These are phyloP conservation scores for Manacus vitellinus DNA, from an alignment of 2,113 vertebrate genomes.

Conservation along the genomic window DNA sequence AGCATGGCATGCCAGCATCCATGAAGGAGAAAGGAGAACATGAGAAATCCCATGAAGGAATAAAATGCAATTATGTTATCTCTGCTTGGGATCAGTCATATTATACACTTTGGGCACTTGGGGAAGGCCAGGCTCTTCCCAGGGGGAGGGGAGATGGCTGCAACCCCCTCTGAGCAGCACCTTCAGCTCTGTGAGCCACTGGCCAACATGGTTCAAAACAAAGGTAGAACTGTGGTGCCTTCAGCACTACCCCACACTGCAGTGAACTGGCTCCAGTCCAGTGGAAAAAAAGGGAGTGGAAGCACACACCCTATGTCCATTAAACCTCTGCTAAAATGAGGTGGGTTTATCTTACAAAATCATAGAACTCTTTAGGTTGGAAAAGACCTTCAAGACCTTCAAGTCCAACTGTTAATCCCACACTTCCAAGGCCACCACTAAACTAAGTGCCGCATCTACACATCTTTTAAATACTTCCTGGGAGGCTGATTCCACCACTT, in stretches of 20 bases:
- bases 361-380: not conserved
- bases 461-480: not conserved
- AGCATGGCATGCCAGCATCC: not conserved
- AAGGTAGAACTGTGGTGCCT: not conserved
- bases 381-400: not conserved
- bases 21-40: not conserved
- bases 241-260: not conserved
- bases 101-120: not conserved
- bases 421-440: not conserved
- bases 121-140: not conserved
- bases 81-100: not conserved
- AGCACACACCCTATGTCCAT: not conserved
- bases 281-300: not conserved
- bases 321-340: not conserved
- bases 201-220: not conserved
- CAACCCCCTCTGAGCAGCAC: not conserved
- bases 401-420: not conserved
- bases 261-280: not conserved
- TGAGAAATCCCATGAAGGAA: not conserved
- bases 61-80: not conserved
- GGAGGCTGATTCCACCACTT: not conserved
- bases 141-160: not conserved
- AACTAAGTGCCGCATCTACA: not conserved
- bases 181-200: not conserved
- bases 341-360: not conserved